phyloP scores from a whole-genome alignment of 2,113 vertebrate species.

The Rana temporaria region DNA sequence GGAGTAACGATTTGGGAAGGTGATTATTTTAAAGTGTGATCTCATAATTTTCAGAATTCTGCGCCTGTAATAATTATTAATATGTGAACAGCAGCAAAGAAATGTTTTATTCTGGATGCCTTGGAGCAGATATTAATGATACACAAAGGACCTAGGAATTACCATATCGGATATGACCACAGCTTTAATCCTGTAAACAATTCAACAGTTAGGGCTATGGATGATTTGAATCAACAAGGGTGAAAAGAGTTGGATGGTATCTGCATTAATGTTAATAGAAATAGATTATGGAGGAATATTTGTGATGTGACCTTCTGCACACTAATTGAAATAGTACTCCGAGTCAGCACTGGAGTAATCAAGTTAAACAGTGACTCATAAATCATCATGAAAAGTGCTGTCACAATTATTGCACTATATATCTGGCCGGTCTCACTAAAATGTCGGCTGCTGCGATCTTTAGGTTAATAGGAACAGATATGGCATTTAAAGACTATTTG shows the following conservation, averaged over 20 bases:
- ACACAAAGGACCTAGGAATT: conserved; percentile 90
- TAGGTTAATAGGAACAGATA: conserved; percentile 99
- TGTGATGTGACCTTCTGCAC: conserved; percentile 99
- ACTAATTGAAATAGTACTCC: conserved; percentile 99
- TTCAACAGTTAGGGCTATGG: conserved; percentile 92
- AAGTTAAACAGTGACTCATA: conserved; percentile 99
- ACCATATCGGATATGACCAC: conserved; percentile 91
- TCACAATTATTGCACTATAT: conserved; percentile 98
- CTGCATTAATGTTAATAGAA: conserved; percentile 99
- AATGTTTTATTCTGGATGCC: conserved; percentile 83
- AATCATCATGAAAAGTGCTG: conserved; percentile 99
- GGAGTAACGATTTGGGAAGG: conserved; percentile 66
- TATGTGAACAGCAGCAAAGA: conserved; percentile 73
- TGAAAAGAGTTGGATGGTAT: conserved; percentile 99
- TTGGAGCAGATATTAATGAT: conserved; percentile 88
- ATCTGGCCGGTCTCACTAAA: conserved; percentile 94
- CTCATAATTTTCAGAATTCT: conserved; percentile 65
- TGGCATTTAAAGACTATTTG: conserved; percentile 99
- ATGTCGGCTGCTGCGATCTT: conserved; percentile 97
- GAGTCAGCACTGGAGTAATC: conserved; percentile 99
- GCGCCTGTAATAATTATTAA: conserved; percentile 72
- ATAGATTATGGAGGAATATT: conserved; percentile 99
- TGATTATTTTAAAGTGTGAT: conserved; percentile 64
- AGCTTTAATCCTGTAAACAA: conserved; percentile 97
- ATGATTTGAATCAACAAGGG: conserved; percentile 99